A percentile compares a stretch with the other conserved stretches of the same genome.
These are phyloP conservation scores for Drosophila yakuba DNA, from an alignment of 1,140 invertebrate genomes.

Conservation along the genomic window DNA sequence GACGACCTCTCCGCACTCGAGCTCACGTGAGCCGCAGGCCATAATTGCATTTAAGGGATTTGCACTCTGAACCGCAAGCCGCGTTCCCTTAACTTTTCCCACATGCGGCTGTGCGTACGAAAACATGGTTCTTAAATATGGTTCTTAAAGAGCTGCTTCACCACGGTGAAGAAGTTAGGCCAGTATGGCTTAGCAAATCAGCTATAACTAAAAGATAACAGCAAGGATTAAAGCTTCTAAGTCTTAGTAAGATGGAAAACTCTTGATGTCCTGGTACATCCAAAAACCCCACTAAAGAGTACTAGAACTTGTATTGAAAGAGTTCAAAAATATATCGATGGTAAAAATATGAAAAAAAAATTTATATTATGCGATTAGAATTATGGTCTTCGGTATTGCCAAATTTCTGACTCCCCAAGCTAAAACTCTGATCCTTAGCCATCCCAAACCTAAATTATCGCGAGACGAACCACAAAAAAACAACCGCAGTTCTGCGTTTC, in stretches of 20 bases:
- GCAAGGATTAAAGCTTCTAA: too few species aligned
- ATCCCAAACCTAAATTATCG: neutral
- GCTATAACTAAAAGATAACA: slow-evolving; percentile 2
- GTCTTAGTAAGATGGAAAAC: too few species aligned
- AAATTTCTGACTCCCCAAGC: neutral
- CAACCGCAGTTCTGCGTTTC: slow-evolving; percentile 73
- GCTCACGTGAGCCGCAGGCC: slow-evolving; percentile 52
- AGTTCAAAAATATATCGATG: too few species aligned
- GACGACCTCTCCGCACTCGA: slow-evolving; percentile 46
- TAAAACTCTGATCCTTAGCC: neutral
- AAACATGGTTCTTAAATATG: slow-evolving; percentile 42
- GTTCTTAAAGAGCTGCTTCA: too few species aligned
- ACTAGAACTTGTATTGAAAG: too few species aligned
- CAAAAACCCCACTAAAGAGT: too few species aligned
- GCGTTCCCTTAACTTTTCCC: slow-evolving; percentile 6
- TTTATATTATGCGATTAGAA: too few species aligned
- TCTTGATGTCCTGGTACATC: too few species aligned
- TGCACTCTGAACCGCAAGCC: slow-evolving; percentile 14
- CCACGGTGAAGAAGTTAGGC: neutral
- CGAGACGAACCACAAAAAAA: slow-evolving; percentile 55
- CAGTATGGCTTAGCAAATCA: neutral
- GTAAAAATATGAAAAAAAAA: too few species aligned
- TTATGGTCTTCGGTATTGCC: too few species aligned
- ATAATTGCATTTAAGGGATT: slow-evolving; percentile 80
- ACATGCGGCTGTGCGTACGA: slow-evolving; percentile 46